Base-by-base conservation (phyloP, 2,113 vertebrate genomes). In the Phyllostomus discolor region DNA sequence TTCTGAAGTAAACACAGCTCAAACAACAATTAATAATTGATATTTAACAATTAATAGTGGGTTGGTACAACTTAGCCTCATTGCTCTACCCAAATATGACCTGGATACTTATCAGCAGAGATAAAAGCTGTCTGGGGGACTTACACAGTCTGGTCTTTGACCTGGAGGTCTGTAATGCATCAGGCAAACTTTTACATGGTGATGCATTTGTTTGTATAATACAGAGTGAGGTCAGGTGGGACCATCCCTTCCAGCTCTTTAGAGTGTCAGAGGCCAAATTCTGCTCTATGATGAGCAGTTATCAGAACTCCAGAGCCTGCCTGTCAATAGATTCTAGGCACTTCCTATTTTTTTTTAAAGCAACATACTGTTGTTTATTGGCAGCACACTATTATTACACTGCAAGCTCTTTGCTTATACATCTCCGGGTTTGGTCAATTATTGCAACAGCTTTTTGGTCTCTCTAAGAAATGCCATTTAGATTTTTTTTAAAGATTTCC, bases 381-480 rank as follows among this genome's bases (percentile, higher is more conserved):
- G 50, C 81, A 88, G 38, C 69, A 92, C 50, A 1, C 82, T 94
- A 95, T 90, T 81, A 79, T 94, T 94, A 54, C 73, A 95, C 95
- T 50, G 67, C 86, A 96, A 15, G 93, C 94, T 95, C 91, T 91
- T 95, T 88, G 86, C 80, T 95, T 97, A 95, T 3, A 0, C 31
- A 66, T 20, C 0, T 82, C 82, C 59, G 41, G 48, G 57, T 97
- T 98, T 96, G 93, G 96, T 96, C 93, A 64, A 69, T 98, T 94
- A 88, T 92, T 93, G 91, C 41, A 41, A 85, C 94, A 95, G 94
- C 86, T 97, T 98, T 98, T 96, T 96, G 57, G 93, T 96, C 38
- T 98, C 96, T 93, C 95, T 87, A 93, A 96, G 98, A 98, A 98
- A 98, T 97, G 93, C 93, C 98, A 97, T 97, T 98, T 98, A 98